phyloP scores from a whole-genome alignment of 2,888 invertebrate genomes.

The Lithosia quadra region DNA sequence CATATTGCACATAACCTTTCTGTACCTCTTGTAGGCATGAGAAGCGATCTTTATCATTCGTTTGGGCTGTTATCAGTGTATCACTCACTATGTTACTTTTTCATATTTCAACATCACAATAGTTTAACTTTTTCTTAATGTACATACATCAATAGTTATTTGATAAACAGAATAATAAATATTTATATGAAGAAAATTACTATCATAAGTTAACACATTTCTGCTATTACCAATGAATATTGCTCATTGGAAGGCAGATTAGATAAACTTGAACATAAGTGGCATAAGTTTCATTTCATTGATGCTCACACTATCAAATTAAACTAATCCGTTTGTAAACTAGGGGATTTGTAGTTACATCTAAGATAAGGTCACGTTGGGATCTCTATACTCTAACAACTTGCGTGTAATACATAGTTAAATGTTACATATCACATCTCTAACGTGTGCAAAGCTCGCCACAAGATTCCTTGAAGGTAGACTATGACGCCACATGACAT shows the following conservation, averaged over 20 bases:
- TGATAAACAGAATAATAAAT: no score
- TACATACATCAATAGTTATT: no score
- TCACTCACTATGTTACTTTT: no score
- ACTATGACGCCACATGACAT: slow-evolving; percentile 25
- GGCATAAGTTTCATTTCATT: not conserved
- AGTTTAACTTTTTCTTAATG: no score
- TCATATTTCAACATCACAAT: no score
- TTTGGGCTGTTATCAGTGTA: no score
- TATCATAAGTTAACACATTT: not conserved
- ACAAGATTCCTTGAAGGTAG: slow-evolving; percentile 35
- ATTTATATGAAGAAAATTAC: not conserved
- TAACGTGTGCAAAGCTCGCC: slow-evolving; percentile 36
- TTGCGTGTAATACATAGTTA: slow-evolving; percentile 31
- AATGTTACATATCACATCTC: slow-evolving; percentile 42
- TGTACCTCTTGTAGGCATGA: not conserved
- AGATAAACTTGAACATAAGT: not conserved
- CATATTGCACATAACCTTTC: not conserved
- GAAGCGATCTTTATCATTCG: no score
- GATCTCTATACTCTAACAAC: slow-evolving; percentile 40
- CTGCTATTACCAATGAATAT: not conserved
- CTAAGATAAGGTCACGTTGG: slow-evolving; percentile 49
- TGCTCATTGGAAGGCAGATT: not conserved
- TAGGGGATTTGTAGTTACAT: slow-evolving; percentile 32
- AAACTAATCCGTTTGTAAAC: slow-evolving; percentile 6
- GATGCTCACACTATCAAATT: slow-evolving; percentile 10